phyloP scores from a whole-genome alignment of 2,113 vertebrate species.

The Otis tarda region DNA sequence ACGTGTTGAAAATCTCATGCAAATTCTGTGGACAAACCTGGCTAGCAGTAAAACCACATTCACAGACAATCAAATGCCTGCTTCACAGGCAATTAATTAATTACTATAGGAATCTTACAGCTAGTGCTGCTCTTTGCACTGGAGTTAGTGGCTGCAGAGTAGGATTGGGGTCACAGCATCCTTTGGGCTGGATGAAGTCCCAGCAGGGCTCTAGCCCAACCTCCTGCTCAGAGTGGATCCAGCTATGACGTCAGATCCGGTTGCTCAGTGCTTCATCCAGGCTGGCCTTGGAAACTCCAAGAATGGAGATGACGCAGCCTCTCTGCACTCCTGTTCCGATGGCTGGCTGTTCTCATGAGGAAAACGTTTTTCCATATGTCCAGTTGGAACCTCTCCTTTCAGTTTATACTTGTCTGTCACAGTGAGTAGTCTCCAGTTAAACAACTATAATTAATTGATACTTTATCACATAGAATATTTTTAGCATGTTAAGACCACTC shows the following conservation, averaged over 20 bases:
- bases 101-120: background rate
- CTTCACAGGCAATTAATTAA: background rate
- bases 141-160: background rate
- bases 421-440: background rate
- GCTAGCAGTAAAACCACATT: background rate
- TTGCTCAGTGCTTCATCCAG: background rate
- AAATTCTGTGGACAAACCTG: background rate
- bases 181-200: background rate
- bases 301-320: background rate
- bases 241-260: background rate
- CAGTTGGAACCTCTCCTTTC: background rate
- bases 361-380: background rate
- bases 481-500: background rate
- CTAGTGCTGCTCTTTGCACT: background rate
- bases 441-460: background rate
- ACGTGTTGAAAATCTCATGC: background rate
- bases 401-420: too few species aligned
- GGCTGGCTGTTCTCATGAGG: background rate
- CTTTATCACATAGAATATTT: background rate
- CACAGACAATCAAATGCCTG: background rate
- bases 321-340: too few species aligned
- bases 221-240: background rate
- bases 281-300: background rate
- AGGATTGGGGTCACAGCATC: background rate
- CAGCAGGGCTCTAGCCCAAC: background rate